phyloP scores from a whole-genome alignment of 2,888 invertebrate species.

The Zaprionus lineosus region DNA sequence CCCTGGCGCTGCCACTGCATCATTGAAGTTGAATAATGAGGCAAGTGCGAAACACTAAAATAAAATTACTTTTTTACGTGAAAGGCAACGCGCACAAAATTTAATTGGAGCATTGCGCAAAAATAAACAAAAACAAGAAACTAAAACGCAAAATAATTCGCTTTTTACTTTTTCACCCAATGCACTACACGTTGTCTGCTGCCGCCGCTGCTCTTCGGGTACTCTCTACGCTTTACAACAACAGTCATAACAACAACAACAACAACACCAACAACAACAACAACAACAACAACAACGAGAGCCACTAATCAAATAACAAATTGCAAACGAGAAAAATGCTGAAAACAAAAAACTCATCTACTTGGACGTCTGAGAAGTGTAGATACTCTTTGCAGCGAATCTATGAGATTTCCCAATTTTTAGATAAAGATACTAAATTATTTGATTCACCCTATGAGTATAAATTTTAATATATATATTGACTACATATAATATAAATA shows the following conservation, averaged over 20 bases:
- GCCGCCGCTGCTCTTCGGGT: conserved; percentile 3
- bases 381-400: conserved; percentile 18
- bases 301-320: conserved; percentile 45
- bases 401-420: too few species aligned
- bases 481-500: too few species aligned
- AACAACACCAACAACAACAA: conserved; percentile 12
- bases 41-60: conserved; percentile 25
- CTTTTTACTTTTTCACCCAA: conserved; percentile 1
- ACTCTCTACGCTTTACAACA: conserved; percentile 11
- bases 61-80: conserved; percentile 39
- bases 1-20: conserved; percentile 12
- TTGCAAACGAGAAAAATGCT: conserved; percentile 14
- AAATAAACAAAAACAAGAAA: conserved; percentile 43
- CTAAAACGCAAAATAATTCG: conserved; percentile 34
- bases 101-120: conserved; percentile 71
- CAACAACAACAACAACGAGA: conserved; percentile 10
- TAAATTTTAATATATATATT: too few species aligned
- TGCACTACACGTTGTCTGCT: neutral
- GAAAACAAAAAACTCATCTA: too few species aligned
- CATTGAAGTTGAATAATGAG: conserved; percentile 49
- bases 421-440: too few species aligned
- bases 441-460: too few species aligned
- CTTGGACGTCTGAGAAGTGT: too few species aligned
- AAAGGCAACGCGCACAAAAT: conserved; percentile 40
- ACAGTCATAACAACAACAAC: conserved; percentile 25